phyloP scores from a whole-genome alignment of 2,888 invertebrate species.

The Electrophaes corylata region DNA sequence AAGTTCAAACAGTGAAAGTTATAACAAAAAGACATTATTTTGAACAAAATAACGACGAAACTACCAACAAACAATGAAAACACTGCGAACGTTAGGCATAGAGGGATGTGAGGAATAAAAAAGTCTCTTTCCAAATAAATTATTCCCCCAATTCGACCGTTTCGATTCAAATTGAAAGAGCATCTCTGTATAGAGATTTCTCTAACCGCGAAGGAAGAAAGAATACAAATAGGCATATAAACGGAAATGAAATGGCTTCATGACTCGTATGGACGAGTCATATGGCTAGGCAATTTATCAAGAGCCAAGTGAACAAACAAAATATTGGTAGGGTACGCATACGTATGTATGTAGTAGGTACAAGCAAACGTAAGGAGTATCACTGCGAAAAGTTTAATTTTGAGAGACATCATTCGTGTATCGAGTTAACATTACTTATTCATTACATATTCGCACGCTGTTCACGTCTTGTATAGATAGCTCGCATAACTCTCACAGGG shows the following conservation, averaged over 20 bases:
- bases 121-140: constrained; percentile 75
- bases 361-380: constrained; percentile 10
- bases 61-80: constrained; percentile 56
- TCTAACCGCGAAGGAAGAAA: constrained; percentile 73
- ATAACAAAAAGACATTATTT: constrained; percentile 21
- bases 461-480: constrained; percentile 79
- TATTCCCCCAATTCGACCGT: constrained; percentile 76
- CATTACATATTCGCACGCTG: constrained; percentile 73
- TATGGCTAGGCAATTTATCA: constrained; percentile 60
- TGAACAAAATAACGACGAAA: constrained; percentile 40
- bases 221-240: constrained; percentile 80
- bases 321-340: constrained; percentile 40
- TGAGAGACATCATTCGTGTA: constrained; percentile 43
- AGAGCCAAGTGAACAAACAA: constrained; percentile 53
- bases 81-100: constrained; percentile 61
- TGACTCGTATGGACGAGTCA: constrained; percentile 69
- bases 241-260: constrained; percentile 76
- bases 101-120: constrained; percentile 65
- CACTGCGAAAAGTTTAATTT: constrained; percentile 28
- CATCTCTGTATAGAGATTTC: constrained; percentile 77
- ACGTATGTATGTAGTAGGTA: constrained; percentile 3
- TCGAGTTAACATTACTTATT: constrained; percentile 58
- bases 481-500: constrained; percentile 80
- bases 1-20: constrained; percentile 22
- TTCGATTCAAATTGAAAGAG: constrained; percentile 81